Evolutionary conservation across 2,797 vertebrate genomes (phyloP).

Genomic region (Botia almorhae): DNA sequence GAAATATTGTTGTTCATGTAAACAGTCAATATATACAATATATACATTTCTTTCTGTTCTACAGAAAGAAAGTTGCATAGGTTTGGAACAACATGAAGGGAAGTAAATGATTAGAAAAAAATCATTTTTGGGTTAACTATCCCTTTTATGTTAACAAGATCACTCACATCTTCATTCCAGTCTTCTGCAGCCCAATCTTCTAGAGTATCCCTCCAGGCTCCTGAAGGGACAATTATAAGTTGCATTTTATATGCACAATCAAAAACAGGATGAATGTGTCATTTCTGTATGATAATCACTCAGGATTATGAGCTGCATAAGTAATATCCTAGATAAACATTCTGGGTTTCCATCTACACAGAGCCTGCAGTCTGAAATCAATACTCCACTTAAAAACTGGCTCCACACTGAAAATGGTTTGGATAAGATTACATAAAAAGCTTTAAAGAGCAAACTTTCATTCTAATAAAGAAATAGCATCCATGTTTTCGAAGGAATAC

Average conservation of each 20-base stretch:
- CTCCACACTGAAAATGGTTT: conserved; percentile 1
- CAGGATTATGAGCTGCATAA: not conserved
- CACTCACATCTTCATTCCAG: conserved; percentile 96
- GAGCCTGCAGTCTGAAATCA: not conserved
- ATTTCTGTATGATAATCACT: not conserved
- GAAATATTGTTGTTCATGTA: too few relatives aligned
- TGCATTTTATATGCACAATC: not conserved
- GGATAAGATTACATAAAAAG: conserved; percentile 19
- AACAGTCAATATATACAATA: too few relatives aligned
- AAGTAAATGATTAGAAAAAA: too few relatives aligned
- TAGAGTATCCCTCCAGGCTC: conserved; percentile 86
- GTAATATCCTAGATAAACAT: not conserved
- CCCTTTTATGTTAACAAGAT: not conserved
- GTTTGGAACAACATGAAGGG: too few relatives aligned
- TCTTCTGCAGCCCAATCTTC: conserved; percentile 96
- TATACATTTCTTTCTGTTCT: too few relatives aligned
- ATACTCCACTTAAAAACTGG: not conserved
- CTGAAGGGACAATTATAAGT: conserved; percentile 58
- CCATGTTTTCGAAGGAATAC: not conserved
- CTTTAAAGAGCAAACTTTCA: not conserved
- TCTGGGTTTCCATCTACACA: not conserved
- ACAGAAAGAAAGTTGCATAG: too few relatives aligned
- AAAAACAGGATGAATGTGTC: not conserved
- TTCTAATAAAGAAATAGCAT: not conserved
- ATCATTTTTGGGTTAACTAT: too few relatives aligned